Conservation (phyloP, 2,888 invertebrate genomes). For the Macrosiphum euphorbiae region DNA sequence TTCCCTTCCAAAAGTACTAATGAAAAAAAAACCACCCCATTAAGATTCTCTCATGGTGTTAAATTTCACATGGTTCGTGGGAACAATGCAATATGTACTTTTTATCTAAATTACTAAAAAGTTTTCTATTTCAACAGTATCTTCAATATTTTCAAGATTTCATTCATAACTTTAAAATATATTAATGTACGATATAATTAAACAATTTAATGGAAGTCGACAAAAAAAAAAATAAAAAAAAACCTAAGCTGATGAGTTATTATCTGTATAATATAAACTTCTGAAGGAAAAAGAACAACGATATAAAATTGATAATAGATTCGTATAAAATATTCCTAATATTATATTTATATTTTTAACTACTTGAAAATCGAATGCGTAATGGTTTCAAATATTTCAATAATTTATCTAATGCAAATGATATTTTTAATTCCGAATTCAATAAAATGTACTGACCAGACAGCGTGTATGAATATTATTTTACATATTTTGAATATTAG, state of each 20-base stretch:
- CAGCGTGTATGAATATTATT: no score
- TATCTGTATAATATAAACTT: background rate
- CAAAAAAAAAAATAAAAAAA: background rate
- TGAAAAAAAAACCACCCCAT: conserved; percentile 57
- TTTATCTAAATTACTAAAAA: conserved; percentile 41
- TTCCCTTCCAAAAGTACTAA: conserved; percentile 58
- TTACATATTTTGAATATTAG: background rate
- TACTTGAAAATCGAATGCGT: background rate
- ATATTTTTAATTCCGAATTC: background rate
- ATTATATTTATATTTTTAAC: background rate
- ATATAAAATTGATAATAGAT: background rate
- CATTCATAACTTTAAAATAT: background rate
- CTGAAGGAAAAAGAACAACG: background rate
- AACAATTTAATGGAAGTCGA: background rate
- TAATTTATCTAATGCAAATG: background rate
- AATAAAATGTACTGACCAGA: background rate
- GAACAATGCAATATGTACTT: conserved; percentile 14
- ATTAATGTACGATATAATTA: background rate
- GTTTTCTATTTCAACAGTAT: background rate
- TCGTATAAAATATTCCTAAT: background rate
- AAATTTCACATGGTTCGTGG: background rate
- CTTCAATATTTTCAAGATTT: background rate
- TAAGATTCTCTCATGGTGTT: conserved; percentile 43
- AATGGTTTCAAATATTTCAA: background rate
- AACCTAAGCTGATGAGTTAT: background rate